Evolutionary conservation across 2,113 vertebrate species (phyloP).

Genomic region (cat (Felis catus)): DNA sequence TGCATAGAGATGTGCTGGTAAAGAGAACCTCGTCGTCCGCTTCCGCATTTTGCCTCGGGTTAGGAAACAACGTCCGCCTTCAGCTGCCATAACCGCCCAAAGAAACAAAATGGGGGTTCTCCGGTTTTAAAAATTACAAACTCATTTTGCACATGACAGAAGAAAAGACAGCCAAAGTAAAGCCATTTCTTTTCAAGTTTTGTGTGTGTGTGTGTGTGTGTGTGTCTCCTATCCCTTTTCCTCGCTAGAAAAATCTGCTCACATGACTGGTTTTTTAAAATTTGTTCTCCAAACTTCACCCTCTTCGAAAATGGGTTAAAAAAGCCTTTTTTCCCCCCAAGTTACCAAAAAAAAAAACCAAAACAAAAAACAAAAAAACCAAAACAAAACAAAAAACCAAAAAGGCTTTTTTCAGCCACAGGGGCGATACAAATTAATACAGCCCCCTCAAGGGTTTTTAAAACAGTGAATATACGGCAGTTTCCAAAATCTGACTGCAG

Average conservation of each 20-base stretch:
- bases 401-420: conserved; percentile 84
- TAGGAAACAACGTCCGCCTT: conserved; percentile 85
- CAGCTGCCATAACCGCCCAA: conserved; percentile 87
- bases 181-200: conserved; percentile 94
- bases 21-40: conserved; percentile 83
- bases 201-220: conserved; percentile 74
- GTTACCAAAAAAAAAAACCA: conserved; percentile 84
- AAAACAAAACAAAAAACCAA: conserved; percentile 67
- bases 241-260: conserved; percentile 89
- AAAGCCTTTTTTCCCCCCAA: conserved; percentile 85
- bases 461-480: conserved; percentile 90
- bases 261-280: conserved; percentile 88
- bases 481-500: conserved; percentile 87
- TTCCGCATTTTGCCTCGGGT: conserved; percentile 83
- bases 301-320: conserved; percentile 89
- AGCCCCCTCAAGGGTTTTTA: conserved; percentile 86
- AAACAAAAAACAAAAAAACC: conserved; percentile 52
- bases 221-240: conserved; percentile 88
- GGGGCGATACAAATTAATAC: conserved; percentile 86
- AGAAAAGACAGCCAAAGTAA: conserved; percentile 90
- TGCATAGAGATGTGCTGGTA: conserved; percentile 92
- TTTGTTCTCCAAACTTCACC: conserved; percentile 88
- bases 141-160: conserved; percentile 87
- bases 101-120: conserved; percentile 84
- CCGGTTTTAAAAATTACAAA: conserved; percentile 87